Conservation (phyloP, 2,888 invertebrate species). For the Deilephila elpenor region DNA sequence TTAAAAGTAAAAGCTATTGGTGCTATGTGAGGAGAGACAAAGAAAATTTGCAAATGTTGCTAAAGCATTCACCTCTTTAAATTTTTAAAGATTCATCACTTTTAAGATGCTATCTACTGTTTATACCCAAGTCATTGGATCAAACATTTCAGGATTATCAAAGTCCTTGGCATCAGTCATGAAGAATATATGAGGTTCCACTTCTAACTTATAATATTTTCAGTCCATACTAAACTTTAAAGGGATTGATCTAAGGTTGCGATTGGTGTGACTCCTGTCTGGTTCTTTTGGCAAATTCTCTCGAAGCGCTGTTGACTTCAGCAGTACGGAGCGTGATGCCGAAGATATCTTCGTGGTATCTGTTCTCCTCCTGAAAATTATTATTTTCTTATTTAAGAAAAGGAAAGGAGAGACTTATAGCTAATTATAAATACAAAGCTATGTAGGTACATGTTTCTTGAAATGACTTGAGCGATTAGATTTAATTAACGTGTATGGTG, state of each 20-base stretch:
- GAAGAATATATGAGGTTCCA: neutral
- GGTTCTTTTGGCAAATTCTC: conserved; percentile 89
- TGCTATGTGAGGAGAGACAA: too few relatives aligned
- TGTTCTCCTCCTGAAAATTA: conserved; percentile 91
- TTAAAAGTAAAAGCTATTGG: too few relatives aligned
- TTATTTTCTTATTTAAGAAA: neutral
- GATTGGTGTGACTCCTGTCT: conserved; percentile 64
- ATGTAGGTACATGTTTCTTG: neutral
- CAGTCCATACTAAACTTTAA: neutral
- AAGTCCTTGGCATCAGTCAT: neutral
- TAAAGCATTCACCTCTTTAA: too few relatives aligned
- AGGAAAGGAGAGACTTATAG: too few relatives aligned
- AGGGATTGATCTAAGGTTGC: conserved; percentile 39
- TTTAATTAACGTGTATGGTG: too few relatives aligned
- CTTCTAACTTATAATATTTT: neutral
- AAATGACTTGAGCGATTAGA: neutral
- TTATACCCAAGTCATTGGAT: neutral
- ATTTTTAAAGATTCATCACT: too few relatives aligned
- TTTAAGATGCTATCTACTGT: too few relatives aligned
- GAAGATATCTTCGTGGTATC: conserved; percentile 98
- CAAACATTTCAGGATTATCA: neutral
- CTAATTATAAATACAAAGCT: too few relatives aligned
- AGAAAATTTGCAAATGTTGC: too few relatives aligned
- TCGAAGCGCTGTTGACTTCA: conserved; percentile 93
- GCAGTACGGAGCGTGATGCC: conserved; percentile 95